Percentiles rank a stretch among this genome's conserved stretches.
phyloP scores from a whole-genome alignment of 1,140 invertebrate genomes.

The Aporrectodea caliginosa region DNA sequence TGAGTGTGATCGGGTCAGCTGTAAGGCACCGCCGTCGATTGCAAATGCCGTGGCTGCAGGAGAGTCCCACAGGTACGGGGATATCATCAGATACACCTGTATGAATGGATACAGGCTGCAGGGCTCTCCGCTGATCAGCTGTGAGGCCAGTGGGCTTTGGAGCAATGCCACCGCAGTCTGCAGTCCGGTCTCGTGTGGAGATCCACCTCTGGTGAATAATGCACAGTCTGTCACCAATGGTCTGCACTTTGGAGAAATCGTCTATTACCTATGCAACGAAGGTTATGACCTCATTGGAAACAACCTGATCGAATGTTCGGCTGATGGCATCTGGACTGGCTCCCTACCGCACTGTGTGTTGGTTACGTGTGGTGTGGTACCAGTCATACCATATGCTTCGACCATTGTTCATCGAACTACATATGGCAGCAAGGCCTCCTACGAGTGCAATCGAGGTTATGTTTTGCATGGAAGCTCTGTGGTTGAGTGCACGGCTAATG shows the following conservation, averaged over 20 bases:
- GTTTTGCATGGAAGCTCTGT: slow-evolving; percentile 34
- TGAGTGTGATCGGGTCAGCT: slow-evolving; percentile 37
- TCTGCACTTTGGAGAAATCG: slow-evolving; percentile 31
- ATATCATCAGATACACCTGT: slow-evolving; percentile 40
- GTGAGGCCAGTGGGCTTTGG: slow-evolving; percentile 35
- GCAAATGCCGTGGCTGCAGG: slow-evolving; percentile 35
- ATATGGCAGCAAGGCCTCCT: slow-evolving; percentile 57
- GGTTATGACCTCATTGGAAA: slow-evolving; percentile 59
- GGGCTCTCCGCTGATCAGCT: slow-evolving; percentile 29
- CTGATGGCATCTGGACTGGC: slow-evolving; percentile 39
- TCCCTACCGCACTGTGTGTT: slow-evolving; percentile 39
- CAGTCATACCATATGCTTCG: slow-evolving; percentile 38
- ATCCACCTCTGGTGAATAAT: slow-evolving; percentile 34
- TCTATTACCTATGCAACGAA: slow-evolving; percentile 44
- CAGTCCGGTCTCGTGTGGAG: slow-evolving; percentile 38
- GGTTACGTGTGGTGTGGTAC: slow-evolving; percentile 40
- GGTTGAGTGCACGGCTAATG: slow-evolving; percentile 35
- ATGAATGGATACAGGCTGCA: slow-evolving; percentile 31
- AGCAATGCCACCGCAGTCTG: slow-evolving; percentile 26
- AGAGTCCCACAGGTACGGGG: slow-evolving; percentile 30
- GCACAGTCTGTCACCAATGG: slow-evolving; percentile 31
- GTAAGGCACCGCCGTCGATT: slow-evolving; percentile 34
- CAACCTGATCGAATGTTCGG: slow-evolving; percentile 44
- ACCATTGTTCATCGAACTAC: slow-evolving; percentile 35
- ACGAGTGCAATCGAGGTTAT: slow-evolving; percentile 55